Evolutionary conservation across 2,888 invertebrate species (phyloP).

Genomic region (Petrolisthes manimaculis): DNA sequence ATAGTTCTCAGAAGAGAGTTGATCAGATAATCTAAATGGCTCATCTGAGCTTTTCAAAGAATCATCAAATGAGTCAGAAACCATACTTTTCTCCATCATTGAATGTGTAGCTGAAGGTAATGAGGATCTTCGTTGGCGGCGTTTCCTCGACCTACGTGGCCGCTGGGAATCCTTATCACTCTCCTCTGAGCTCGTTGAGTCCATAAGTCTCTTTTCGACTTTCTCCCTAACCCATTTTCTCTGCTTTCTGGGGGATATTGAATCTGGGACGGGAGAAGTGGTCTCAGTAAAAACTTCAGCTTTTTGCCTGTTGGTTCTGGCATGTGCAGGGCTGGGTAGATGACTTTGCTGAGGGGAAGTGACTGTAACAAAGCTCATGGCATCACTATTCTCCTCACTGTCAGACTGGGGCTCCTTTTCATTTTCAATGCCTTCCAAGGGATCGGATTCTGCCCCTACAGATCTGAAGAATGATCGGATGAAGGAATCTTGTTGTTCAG

Average conservation of each 20-base stretch:
- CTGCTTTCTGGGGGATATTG: slow-evolving; percentile 31
- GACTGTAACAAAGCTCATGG: not conserved
- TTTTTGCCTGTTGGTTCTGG: not conserved
- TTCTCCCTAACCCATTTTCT: slow-evolving; percentile 46
- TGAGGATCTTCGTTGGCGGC: slow-evolving; percentile 28
- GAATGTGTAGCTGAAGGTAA: slow-evolving; percentile 13
- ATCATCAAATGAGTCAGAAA: slow-evolving; percentile 31
- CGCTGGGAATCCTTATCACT: slow-evolving; percentile 43
- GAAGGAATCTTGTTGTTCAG: slow-evolving; percentile 45
- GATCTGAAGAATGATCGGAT: slow-evolving; percentile 52
- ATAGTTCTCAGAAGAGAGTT: not conserved
- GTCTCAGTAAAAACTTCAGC: not conserved
- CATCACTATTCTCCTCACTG: slow-evolving; percentile 38
- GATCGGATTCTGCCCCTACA: slow-evolving; percentile 16
- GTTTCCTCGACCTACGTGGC: slow-evolving; percentile 28
- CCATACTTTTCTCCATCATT: not conserved
- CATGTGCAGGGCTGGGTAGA: not conserved
- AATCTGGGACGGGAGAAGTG: not conserved
- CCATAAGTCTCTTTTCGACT: slow-evolving; percentile 41
- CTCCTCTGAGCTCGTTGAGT: slow-evolving; percentile 53
- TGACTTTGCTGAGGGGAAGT: not conserved
- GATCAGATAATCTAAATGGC: not conserved
- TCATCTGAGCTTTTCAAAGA: not conserved
- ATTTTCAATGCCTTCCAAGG: slow-evolving; percentile 15
- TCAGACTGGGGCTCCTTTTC: slow-evolving; percentile 25